Evolutionary conservation across 2,888 invertebrate species (phyloP), one percentile per base, ranked within the genome.

Genomic region (Geophilus truncorum): DNA sequence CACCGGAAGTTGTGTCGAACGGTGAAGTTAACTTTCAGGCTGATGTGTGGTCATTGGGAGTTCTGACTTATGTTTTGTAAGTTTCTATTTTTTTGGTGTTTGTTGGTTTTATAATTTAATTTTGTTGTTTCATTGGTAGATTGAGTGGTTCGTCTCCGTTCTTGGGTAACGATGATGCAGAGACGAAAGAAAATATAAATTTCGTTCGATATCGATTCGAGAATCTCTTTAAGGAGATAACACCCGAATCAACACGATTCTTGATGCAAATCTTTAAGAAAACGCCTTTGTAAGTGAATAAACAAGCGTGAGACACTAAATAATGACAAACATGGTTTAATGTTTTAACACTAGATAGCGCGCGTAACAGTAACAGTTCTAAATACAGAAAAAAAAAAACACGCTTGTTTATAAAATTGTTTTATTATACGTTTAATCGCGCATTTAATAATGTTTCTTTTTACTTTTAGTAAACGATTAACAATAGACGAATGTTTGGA

Each of bases 21-120:
- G 96, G 97, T 87, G 92, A 93, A 6, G 93, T 95, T 36, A 94
- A 92, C 87, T 93, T 93, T 1, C 94, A 95, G 87, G 93, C 95
- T 2, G 99, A 99, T 88, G 92, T 98, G 85, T 99, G 98, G 99
- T 93, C 95, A 23, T 91, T 98, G 79, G 98, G 97, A 80, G 95
- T 95, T 12, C 89, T 98, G 6, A 90, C 95, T 0, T 99, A 98
- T 88, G 90, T 97, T 70, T 90, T 99, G 82, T 82, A 79, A 79
- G 81, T 77, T 30, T 80, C 40, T 79, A 23, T 36, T 23, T 77
- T 28, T 81, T n/a, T 75, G n/a, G 10, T 3, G 81, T 23, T 77
- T 51, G 2, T 62, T 21, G 81, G 0, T 75, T 23, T 32, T n/a
- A n/a, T n/a, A n/a, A n/a, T n/a, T n/a, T n/a, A n/a, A n/a, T 77